These are phyloP conservation scores for Balearica regulorum DNA, from an alignment of 2,797 vertebrate genomes.

Conservation along the genomic window DNA sequence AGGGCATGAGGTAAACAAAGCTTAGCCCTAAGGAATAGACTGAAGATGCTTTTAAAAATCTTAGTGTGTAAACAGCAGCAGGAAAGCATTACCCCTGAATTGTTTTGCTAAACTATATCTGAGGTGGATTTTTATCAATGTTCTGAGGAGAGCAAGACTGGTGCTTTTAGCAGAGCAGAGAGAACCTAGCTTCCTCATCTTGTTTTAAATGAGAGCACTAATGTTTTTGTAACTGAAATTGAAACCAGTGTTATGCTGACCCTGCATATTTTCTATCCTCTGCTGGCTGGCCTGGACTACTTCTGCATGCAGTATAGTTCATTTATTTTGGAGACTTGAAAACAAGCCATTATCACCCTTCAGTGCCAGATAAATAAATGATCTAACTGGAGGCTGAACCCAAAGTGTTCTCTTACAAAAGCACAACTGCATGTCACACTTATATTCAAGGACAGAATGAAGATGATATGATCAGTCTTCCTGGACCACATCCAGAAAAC, in stretches of 20 bases:
- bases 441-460: too few relatives aligned
- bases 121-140: neutral
- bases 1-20: neutral
- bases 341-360: slow-evolving; percentile 63
- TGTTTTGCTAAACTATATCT: neutral
- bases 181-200: slow-evolving; percentile 43
- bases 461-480: neutral
- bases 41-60: neutral
- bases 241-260: slow-evolving; percentile 66
- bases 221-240: slow-evolving; percentile 66
- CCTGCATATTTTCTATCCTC: slow-evolving; percentile 62
- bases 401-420: neutral
- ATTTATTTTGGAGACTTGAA: slow-evolving; percentile 63
- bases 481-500: slow-evolving; percentile 23
- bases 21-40: neutral
- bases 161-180: neutral
- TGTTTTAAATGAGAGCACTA: slow-evolving; percentile 41
- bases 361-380: slow-evolving; percentile 62
- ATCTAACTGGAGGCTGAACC: slow-evolving; percentile 26
- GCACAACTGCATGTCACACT: neutral
- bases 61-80: neutral
- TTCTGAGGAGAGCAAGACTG: neutral
- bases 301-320: slow-evolving; percentile 31
- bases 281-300: slow-evolving; percentile 49
- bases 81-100: neutral